Conservation (phyloP, 2,888 invertebrate species). For the Nudaria mundana region DNA sequence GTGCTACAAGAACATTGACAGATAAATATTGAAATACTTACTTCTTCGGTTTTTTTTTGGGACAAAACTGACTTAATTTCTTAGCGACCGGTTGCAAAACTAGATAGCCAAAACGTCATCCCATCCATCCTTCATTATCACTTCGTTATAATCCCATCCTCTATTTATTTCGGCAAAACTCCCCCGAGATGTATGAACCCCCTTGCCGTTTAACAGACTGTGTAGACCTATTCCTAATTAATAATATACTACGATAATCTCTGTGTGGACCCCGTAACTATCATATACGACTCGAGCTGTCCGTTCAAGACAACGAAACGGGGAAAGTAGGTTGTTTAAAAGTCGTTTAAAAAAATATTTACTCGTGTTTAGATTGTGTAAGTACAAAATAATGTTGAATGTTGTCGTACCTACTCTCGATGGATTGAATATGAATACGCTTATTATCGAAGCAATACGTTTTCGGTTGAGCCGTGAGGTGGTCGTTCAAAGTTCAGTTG, state of each 20-base stretch:
- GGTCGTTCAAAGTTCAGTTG: constrained; percentile 31
- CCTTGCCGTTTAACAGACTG: constrained; percentile 56
- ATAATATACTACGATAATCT: constrained; percentile 54
- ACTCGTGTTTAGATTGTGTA: constrained; percentile 70
- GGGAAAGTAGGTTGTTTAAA: constrained; percentile 75
- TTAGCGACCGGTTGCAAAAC: too few species aligned
- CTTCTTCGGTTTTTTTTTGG: too few species aligned
- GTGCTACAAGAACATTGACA: too few species aligned
- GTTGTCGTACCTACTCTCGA: constrained; percentile 68
- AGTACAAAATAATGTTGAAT: constrained; percentile 72
- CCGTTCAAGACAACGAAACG: constrained; percentile 76
- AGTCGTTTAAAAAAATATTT: too few species aligned
- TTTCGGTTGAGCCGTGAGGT: constrained; percentile 59
- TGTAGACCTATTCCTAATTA: constrained; percentile 65
- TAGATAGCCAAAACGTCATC: too few species aligned
- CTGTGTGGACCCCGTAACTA: constrained; percentile 60
- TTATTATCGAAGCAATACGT: constrained; percentile 68
- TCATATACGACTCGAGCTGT: constrained; percentile 57
- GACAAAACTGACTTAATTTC: too few species aligned
- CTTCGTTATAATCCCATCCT: too few species aligned
- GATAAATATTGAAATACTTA: too few species aligned
- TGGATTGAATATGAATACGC: constrained; percentile 66
- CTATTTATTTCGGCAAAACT: constrained; percentile 10
- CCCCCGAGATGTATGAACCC: constrained; percentile 14
- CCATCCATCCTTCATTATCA: constrained; percentile 25